Conservation (phyloP, 2,797 vertebrate species). For the Antrozous pallidus region DNA sequence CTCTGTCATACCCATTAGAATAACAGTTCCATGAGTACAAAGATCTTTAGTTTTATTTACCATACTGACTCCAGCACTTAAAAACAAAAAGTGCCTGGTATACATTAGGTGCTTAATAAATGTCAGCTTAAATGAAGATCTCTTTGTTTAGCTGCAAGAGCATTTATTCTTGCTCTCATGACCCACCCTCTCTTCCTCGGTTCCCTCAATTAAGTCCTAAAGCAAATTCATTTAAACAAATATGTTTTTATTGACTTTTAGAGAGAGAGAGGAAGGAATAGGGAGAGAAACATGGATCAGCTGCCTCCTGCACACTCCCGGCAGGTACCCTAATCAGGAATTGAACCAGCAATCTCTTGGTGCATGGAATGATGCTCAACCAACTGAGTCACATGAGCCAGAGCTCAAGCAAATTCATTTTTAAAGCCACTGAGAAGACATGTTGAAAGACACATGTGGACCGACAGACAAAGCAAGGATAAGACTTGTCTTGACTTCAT, state of each 20-base stretch:
- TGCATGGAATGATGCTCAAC: not conserved
- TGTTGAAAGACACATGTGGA: not conserved
- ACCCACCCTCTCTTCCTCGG: not conserved
- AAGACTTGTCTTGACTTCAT: not conserved
- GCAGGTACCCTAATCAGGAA: too few relatives aligned
- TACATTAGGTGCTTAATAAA: not conserved
- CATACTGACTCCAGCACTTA: not conserved
- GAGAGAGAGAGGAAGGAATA: too few relatives aligned
- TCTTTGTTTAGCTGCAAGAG: not conserved
- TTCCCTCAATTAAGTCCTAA: not conserved
- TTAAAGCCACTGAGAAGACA: not conserved
- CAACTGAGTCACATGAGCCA: not conserved
- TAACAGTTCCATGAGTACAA: not conserved
- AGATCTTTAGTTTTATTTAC: not conserved
- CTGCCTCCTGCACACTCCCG: too few relatives aligned
- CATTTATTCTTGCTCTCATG: not conserved
- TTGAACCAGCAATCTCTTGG: too few relatives aligned
- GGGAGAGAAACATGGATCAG: too few relatives aligned
- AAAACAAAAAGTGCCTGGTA: not conserved
- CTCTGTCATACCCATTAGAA: not conserved
- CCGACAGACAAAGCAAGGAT: not conserved
- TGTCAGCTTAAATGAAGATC: not conserved
- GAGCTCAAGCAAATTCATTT: not conserved
- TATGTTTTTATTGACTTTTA: too few relatives aligned
- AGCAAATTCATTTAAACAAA: not conserved